Conservation (phyloP, 1,140 invertebrate species). For the Neotoxoptera formosana region DNA sequence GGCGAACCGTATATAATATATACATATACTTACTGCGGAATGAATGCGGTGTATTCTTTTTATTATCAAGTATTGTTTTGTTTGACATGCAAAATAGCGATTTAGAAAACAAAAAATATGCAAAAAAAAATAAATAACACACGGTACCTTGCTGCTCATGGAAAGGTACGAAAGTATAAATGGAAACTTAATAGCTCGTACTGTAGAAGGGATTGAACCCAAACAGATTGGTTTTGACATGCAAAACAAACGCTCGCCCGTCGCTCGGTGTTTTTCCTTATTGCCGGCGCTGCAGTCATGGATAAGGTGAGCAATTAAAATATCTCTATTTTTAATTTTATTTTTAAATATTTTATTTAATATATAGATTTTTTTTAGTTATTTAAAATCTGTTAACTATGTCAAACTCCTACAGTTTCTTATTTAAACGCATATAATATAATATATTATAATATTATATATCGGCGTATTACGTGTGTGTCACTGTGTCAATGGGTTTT, state of each 20-base stretch:
- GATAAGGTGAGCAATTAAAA: constrained; percentile 41
- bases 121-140: constrained; percentile 32
- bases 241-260: constrained; percentile 52
- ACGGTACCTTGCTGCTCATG: constrained; percentile 38
- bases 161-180: constrained; percentile 42
- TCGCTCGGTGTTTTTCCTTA: constrained; percentile 7
- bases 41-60: neutral
- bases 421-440: neutral
- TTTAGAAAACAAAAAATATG: constrained; percentile 46
- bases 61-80: constrained; percentile 43
- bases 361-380: neutral
- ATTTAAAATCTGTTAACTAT: neutral
- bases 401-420: neutral
- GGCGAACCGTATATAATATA: neutral
- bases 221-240: constrained; percentile 56
- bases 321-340: neutral
- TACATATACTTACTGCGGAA: neutral
- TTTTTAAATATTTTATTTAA: neutral
- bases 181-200: constrained; percentile 14
- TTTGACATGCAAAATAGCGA: constrained; percentile 55
- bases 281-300: neutral
- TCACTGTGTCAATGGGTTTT: neutral
- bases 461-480: neutral
- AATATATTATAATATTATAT: neutral
- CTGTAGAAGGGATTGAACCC: constrained; percentile 48